Conservation (phyloP, 2,113 vertebrate species). For the Ceyx cyanopectus region DNA sequence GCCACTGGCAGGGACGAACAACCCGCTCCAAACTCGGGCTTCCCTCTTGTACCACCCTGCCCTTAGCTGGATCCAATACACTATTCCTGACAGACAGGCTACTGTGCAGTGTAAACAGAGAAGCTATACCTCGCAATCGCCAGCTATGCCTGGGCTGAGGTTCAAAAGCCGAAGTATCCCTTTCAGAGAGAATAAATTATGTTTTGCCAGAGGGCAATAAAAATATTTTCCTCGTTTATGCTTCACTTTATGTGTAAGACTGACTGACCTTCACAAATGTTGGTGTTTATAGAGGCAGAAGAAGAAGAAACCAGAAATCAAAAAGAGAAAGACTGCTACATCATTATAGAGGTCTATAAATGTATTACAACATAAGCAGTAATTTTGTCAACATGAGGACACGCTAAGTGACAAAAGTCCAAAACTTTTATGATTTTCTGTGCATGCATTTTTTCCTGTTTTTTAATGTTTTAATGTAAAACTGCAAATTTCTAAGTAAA, state of each 20-base stretch:
- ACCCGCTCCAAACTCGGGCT: not conserved
- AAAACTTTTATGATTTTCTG: not conserved
- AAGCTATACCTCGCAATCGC: not conserved
- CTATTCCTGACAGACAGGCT: not conserved
- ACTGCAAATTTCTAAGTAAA: not conserved
- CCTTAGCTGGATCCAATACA: not conserved
- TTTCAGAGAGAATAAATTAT: not conserved
- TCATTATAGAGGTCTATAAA: not conserved
- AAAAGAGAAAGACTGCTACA: not conserved
- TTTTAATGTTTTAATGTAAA: not conserved
- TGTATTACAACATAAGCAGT: not conserved
- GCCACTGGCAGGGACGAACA: not conserved
- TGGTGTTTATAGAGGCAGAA: not conserved
- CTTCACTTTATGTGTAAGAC: not conserved
- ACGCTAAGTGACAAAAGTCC: not conserved
- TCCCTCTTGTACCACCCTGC: not conserved
- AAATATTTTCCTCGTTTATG: not conserved
- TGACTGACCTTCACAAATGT: not conserved
- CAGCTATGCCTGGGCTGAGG: not conserved
- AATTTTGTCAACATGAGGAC: not conserved
- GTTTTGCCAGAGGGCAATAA: not conserved
- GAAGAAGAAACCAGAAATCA: conserved; percentile 2
- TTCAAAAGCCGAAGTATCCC: not conserved
- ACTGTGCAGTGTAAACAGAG: not conserved
- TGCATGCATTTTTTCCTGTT: rapidly evolving